These are phyloP conservation scores for Sebastolobus alascanus DNA, from an alignment of 2,797 vertebrate genomes.

Conservation along the genomic window DNA sequence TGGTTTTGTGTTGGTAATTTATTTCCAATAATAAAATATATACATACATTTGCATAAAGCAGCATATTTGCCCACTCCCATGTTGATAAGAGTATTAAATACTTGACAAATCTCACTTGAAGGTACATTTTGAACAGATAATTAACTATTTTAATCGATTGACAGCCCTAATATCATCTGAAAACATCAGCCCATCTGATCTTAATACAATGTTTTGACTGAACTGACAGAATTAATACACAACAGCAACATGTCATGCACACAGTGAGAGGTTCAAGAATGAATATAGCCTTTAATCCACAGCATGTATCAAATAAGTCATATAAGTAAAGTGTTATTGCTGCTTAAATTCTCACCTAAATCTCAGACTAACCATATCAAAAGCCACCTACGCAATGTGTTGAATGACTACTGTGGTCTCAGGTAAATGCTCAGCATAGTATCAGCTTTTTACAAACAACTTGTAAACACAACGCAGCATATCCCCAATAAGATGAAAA, in stretches of 20 bases:
- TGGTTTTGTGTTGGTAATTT: no score
- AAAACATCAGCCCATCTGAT: neutral
- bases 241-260: neutral
- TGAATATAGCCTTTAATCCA: neutral
- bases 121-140: no score
- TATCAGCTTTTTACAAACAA: neutral
- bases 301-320: neutral
- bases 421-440: neutral
- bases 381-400: neutral
- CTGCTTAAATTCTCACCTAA: neutral
- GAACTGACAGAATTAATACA: neutral
- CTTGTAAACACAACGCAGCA: no score
- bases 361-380: neutral
- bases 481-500: neutral
- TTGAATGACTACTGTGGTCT: slow-evolving; percentile 1
- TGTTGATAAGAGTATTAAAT: no score
- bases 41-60: no score
- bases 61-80: no score
- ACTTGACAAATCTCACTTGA: no score
- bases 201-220: neutral
- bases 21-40: no score
- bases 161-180: no score
- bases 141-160: no score
- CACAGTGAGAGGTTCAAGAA: neutral
- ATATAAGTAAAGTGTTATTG: neutral